These are phyloP conservation scores for Lithobates sylvaticus DNA, from an alignment of 2,797 vertebrate species.

Conservation along the genomic window DNA sequence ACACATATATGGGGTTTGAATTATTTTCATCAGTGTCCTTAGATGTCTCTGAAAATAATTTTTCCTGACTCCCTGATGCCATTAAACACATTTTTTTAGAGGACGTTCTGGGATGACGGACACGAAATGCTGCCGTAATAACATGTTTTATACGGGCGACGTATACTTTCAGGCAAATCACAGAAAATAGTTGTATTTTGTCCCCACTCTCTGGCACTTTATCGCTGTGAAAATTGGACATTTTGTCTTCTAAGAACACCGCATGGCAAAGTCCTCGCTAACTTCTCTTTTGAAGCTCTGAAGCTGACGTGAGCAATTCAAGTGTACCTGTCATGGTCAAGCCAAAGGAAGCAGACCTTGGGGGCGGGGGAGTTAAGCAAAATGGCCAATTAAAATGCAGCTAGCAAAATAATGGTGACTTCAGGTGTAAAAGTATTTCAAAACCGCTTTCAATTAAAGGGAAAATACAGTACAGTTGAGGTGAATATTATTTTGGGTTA, in stretches of 20 bases:
- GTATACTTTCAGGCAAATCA: slow-evolving; percentile 56
- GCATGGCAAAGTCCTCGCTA: slow-evolving; percentile 3
- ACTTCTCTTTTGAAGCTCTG: neutral
- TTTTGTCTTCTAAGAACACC: slow-evolving; percentile 37
- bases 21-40: too few species aligned
- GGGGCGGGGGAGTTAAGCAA: too few species aligned
- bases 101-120: slow-evolving; percentile 14
- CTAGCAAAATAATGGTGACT: too few species aligned
- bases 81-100: slow-evolving; percentile 24
- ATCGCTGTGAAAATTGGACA: slow-evolving; percentile 58
- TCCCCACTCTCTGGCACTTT: slow-evolving; percentile 44
- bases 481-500: too few species aligned
- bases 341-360: too few species aligned
- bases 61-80: neutral
- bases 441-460: too few species aligned
- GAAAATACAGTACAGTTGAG: too few species aligned
- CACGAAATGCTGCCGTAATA: slow-evolving; percentile 39
- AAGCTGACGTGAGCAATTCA: neutral
- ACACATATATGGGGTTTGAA: too few species aligned
- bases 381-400: too few species aligned
- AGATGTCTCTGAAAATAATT: neutral
- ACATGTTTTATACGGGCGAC: slow-evolving; percentile 14
- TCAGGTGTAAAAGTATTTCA: too few species aligned
- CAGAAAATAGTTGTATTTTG: slow-evolving; percentile 51
- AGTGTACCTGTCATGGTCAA: neutral